Evolutionary conservation across 2,113 vertebrate genomes (phyloP), one percentile per base, ranked within the genome.

Genomic region (Semicossyphus pulcher): DNA sequence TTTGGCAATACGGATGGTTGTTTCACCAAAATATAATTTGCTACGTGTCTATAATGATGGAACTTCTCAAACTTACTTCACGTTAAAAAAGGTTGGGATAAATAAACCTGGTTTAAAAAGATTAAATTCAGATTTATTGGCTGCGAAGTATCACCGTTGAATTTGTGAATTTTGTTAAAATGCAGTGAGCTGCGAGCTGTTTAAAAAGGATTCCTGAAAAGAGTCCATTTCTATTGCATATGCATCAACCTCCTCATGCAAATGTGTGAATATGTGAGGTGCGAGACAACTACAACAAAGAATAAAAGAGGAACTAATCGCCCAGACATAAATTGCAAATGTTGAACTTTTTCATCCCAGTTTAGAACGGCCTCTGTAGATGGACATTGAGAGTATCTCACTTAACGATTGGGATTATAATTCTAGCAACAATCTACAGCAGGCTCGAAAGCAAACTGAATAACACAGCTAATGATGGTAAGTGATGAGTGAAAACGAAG

Each of bases 401-500:
- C 52, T 28, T 58, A 72, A 64, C 65, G 36, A 69, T 62, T 14
- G 36, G 28, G 41, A 61, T 76, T 44, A 77, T 64, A 18, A 49
- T 75, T 64, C 51, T n/a, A 36, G 45, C 23, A 42, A 54, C 70
- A 72, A 72, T 73, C 42, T 63, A 44, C 76, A 59, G 14, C 14
- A 37, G 58, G 72, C 49, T 64, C 67, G 51, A 66, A n/a, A 47
- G 56, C 41, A 29, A 56, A 39, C 69, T 16, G 45, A 61, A 72
- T 60, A 52, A 65, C 48, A 56, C 18, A 29, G 61, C 56, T 76
- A 76, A 66, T 78, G 65, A 71, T 64, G 25, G 49, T 75, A 81
- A 81, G 49, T 74, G 68, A 41, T 14, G 69, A 66, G 41, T 78
- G 76, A 82, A 59, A 79, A 67, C 21, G 23, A 31, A 42, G 63